Evolutionary conservation across 1,140 invertebrate genomes (phyloP), one percentile per base, ranked within the genome.

Genomic region (Holcopasites calliopsidis): DNA sequence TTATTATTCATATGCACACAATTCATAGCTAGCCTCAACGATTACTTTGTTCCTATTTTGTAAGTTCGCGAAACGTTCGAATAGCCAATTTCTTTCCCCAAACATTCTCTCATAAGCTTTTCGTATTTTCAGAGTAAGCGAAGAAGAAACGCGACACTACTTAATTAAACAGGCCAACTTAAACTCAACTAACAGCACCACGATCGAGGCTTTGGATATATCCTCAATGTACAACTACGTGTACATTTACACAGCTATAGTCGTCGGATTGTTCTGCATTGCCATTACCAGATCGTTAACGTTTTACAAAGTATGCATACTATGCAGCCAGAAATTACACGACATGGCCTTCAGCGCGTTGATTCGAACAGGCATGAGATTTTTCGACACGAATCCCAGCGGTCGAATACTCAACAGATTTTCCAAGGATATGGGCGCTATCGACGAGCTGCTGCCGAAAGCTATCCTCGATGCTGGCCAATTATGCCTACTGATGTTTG

Each of bases 381-480:
- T 97, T 85, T 98, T 97, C 77, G 95, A 97, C 76, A 93, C 92
- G 0, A 97, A 95, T 88, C 95, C 95, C 4, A 94, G 94, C 40
- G 95, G 95, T 2, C 87, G 95, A 55, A 95, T 96, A 26, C 87
- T 96, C 2, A 96, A 96, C 86, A 88, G 95, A 44, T 96, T 96
- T 80, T 94, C 95, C 2, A 96, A 96, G 89, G 95, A 96, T 77
- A 94, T 96, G 87, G 96, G 96, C 0, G 93, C 95, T 0, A 94
- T 98, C 78, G 98, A 98, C 87, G 97, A 99, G 90, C 86, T 95
- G 1, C 89, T 99, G n/a, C 97, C 98, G 57, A 91, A 93, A 57
- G 93, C 94, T 16, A 93, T 96, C 60, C 92, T 97, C 64, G 97
- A 98, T 87, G 95, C 96, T 62, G 92, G 97, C 2, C 93, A 94